These are phyloP conservation scores for Channallabes apus DNA, from an alignment of 2,797 vertebrate genomes.

Conservation along the genomic window DNA sequence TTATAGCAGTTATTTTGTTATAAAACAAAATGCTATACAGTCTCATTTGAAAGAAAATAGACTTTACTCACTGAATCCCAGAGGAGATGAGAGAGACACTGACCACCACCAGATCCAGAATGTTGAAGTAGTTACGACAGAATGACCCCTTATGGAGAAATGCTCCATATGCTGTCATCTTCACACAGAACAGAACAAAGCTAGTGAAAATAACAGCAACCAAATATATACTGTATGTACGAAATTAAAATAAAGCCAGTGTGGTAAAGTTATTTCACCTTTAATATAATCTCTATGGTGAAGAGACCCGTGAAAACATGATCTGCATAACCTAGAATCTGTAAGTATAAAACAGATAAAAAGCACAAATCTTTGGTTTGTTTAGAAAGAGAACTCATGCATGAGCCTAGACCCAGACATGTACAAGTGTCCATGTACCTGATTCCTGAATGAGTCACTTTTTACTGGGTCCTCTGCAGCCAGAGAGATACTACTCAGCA, in stretches of 20 bases:
- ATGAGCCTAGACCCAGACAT: not conserved
- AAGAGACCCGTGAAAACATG: constrained; percentile 99
- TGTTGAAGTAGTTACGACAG: constrained; percentile 99
- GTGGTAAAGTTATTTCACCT: constrained; percentile 76
- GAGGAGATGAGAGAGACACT: constrained; percentile 99
- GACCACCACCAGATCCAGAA: constrained; percentile 97
- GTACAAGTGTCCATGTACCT: constrained; percentile 72
- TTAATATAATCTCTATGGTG: constrained; percentile 99
- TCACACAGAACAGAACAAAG: constrained; percentile 37
- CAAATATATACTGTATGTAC: not conserved
- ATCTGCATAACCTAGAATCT: constrained; percentile 99
- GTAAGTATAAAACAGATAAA: constrained; percentile 55
- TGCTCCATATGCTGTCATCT: constrained; percentile 99
- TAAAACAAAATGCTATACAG: too few relatives aligned
- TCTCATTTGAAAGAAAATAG: too few relatives aligned
- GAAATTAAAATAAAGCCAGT: not conserved
- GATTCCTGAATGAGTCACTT: constrained; percentile 91
- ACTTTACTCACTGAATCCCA: constrained; percentile 93
- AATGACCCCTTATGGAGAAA: constrained; percentile 98
- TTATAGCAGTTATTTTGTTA: too few relatives aligned
- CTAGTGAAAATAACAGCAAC: not conserved
- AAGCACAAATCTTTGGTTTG: constrained; percentile 52
- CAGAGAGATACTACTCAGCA: constrained; percentile 98
- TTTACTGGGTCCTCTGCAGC: constrained; percentile 96
- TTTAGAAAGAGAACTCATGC: constrained; percentile 41